These are phyloP conservation scores for Amblyjoppa fuscipennis DNA, from an alignment of 2,888 invertebrate genomes.

Conservation along the genomic window DNA sequence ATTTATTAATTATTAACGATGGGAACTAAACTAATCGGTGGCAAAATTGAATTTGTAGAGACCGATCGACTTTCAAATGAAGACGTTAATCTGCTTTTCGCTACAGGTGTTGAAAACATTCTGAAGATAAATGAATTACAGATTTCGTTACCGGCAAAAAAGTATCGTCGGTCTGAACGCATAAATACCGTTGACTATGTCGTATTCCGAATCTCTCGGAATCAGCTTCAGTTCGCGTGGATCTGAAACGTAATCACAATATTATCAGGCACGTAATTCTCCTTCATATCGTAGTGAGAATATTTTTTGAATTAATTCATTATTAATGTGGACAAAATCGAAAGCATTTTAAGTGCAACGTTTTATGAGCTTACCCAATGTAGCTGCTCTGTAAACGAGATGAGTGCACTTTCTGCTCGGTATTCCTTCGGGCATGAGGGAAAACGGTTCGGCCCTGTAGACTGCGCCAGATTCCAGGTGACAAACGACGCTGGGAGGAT, in stretches of 20 bases:
- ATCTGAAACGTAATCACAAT: conserved; percentile 83
- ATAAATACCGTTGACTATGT: conserved; percentile 89
- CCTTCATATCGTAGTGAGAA: neutral
- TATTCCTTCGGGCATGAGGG: conserved; percentile 88
- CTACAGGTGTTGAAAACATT: neutral
- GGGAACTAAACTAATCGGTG: too few relatives aligned
- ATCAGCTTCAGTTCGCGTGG: conserved; percentile 88
- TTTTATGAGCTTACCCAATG: conserved; percentile 83
- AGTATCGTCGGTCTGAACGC: neutral
- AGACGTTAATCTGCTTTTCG: neutral
- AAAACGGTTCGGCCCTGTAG: conserved; percentile 89
- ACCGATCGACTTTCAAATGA: neutral
- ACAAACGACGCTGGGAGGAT: conserved; percentile 87
- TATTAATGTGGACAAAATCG: neutral
- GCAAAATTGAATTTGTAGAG: neutral
- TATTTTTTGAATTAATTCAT: neutral
- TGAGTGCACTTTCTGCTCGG: conserved; percentile 91
- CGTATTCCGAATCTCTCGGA: conserved; percentile 90
- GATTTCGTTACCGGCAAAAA: conserved; percentile 1
- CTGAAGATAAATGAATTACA: neutral
- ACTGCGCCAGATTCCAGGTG: conserved; percentile 90
- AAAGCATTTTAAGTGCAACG: neutral
- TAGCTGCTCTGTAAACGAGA: conserved; percentile 91
- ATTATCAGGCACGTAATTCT: neutral
- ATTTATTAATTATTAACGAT: too few relatives aligned